These are phyloP conservation scores for Tenodera sinensis DNA, from an alignment of 2,888 invertebrate genomes.

Conservation along the genomic window DNA sequence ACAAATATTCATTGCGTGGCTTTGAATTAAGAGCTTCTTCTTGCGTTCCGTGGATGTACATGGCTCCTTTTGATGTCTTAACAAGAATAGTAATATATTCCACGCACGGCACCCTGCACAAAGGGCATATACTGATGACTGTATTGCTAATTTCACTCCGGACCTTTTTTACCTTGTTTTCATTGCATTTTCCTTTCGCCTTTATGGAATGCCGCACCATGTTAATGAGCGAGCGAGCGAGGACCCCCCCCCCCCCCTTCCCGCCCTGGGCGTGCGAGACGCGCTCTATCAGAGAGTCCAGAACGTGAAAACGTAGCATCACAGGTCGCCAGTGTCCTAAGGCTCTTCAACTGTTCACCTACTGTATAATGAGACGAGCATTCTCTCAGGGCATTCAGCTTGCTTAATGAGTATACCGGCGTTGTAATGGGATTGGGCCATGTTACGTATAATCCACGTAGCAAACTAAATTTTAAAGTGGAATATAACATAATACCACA, in stretches of 20 bases:
- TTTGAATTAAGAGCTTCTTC: background rate
- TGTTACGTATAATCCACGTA: background rate
- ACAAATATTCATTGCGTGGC: too few species aligned
- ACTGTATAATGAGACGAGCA: background rate
- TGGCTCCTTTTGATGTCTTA: background rate
- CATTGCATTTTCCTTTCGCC: background rate
- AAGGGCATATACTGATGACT: background rate
- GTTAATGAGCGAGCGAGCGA: background rate
- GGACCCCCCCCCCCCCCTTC: too few species aligned
- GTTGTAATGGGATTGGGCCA: background rate
- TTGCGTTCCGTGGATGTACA: background rate
- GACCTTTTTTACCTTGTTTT: background rate
- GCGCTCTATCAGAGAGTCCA: background rate
- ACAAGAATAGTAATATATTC: background rate
- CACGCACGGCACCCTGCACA: background rate
- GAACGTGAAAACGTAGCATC: background rate
- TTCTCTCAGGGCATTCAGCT: background rate
- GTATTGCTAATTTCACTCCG: background rate
- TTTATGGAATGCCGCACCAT: background rate
- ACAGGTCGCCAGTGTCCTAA: background rate
- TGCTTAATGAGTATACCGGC: background rate
- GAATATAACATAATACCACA: background rate
- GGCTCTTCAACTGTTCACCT: background rate
- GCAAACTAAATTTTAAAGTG: background rate
- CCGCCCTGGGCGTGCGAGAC: background rate